These are phyloP conservation scores for Clarias platycephalus DNA, from an alignment of 2,797 vertebrate species.

Conservation along the genomic window DNA sequence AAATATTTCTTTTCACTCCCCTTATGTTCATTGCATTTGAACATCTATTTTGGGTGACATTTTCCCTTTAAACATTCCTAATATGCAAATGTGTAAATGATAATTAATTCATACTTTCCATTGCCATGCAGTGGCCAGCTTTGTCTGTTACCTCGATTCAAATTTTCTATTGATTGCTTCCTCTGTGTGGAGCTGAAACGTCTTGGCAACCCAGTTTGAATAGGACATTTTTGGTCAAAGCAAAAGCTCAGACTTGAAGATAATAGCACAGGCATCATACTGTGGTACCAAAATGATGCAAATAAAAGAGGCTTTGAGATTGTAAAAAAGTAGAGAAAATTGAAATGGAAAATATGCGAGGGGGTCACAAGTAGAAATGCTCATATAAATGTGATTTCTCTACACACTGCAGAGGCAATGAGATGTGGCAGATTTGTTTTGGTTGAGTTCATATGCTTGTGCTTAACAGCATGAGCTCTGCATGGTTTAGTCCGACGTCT, in stretches of 20 bases:
- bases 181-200: neutral
- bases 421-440: conserved; percentile 42
- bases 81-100: conserved; percentile 45
- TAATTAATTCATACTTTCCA: conserved; percentile 40
- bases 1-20: conserved; percentile 1
- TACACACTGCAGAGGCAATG: conserved; percentile 25
- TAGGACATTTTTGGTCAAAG: conserved; percentile 25
- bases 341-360: conserved; percentile 27
- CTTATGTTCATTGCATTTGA: conserved; percentile 32
- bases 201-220: conserved; percentile 31
- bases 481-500: conserved; percentile 59
- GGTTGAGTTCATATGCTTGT: conserved; percentile 46
- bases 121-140: conserved; percentile 31
- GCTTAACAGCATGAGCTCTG: conserved; percentile 59
- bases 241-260: conserved; percentile 31
- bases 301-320: conserved; percentile 35
- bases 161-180: conserved; percentile 42
- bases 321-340: conserved; percentile 29
- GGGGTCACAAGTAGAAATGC: conserved; percentile 9
- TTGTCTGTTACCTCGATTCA: conserved; percentile 36
- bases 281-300: conserved; percentile 13
- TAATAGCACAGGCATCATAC: conserved; percentile 33
- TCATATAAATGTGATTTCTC: conserved; percentile 30
- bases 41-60: conserved; percentile 39
- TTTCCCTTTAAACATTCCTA: conserved; percentile 43